These are phyloP conservation scores for Phocides pigmalion DNA, from an alignment of 1,140 invertebrate genomes.

Conservation along the genomic window DNA sequence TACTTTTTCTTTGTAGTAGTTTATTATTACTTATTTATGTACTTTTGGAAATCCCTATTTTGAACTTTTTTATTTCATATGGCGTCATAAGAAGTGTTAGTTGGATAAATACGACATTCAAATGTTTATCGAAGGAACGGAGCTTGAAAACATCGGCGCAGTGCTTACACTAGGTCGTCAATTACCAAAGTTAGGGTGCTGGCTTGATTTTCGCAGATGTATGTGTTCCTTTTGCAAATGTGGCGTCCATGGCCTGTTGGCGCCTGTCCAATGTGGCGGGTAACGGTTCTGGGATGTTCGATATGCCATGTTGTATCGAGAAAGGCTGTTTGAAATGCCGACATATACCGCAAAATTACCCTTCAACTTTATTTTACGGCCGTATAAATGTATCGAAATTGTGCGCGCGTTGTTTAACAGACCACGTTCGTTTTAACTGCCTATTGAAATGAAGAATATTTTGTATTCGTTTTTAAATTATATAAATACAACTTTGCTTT, in stretches of 20 bases:
- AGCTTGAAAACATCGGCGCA: background rate
- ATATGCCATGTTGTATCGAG: slow-evolving; percentile 30
- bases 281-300: slow-evolving; percentile 3
- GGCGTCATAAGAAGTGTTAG: too few relatives aligned
- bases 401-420: background rate
- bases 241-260: slow-evolving; percentile 7
- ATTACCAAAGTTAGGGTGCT: background rate
- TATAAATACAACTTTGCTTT: too few relatives aligned
- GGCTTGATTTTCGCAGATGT: background rate
- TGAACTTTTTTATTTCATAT: too few relatives aligned
- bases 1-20: too few relatives aligned
- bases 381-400: slow-evolving; percentile 3
- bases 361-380: slow-evolving; percentile 9
- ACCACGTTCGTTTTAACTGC: background rate
- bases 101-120: too few relatives aligned
- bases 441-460: too few relatives aligned
- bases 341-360: slow-evolving; percentile 7
- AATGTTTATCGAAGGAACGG: slow-evolving; percentile 24
- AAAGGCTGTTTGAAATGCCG: slow-evolving; percentile 15
- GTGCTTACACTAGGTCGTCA: slow-evolving; percentile 28
- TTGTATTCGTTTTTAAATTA: too few relatives aligned
- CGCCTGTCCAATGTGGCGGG: slow-evolving; percentile 5
- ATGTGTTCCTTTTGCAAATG: slow-evolving; percentile 27
- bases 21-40: too few relatives aligned
- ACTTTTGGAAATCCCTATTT: too few relatives aligned